Evolutionary conservation across 2,888 invertebrate species (phyloP).

Genomic region (Ophion slaviceki): DNA sequence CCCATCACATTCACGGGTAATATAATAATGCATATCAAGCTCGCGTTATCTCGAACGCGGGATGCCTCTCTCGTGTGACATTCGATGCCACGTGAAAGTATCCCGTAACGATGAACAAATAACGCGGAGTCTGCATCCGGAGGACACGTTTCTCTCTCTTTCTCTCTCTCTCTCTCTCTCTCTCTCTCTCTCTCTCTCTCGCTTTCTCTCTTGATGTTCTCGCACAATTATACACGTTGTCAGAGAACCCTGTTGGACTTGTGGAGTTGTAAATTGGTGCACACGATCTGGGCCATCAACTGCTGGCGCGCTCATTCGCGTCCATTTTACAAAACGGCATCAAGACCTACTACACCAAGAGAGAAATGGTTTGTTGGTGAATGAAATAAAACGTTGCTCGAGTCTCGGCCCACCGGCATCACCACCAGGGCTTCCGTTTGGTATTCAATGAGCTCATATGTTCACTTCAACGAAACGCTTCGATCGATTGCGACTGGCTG

Average conservation of each 20-base stretch:
- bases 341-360: background rate
- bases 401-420: no score
- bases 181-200: no score
- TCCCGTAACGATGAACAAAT: conserved; percentile 38
- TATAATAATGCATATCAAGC: conserved; percentile 55
- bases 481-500: background rate
- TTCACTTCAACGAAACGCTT: background rate
- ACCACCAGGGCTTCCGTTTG: background rate
- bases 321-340: background rate
- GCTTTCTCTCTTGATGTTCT: background rate
- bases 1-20: conserved; percentile 42
- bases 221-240: background rate
- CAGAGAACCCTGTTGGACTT: no score
- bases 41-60: conserved; percentile 53
- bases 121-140: conserved; percentile 6
- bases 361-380: background rate
- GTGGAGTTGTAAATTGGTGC: background rate
- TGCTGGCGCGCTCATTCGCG: background rate
- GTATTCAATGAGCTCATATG: background rate
- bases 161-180: background rate
- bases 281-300: background rate
- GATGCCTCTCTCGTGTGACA: conserved; percentile 42
- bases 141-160: conserved; percentile 21
- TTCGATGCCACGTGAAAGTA: conserved; percentile 37
- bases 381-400: background rate